These are phyloP conservation scores for Cosmorhoe ocellata DNA, from an alignment of 2,888 invertebrate species.

Conservation along the genomic window DNA sequence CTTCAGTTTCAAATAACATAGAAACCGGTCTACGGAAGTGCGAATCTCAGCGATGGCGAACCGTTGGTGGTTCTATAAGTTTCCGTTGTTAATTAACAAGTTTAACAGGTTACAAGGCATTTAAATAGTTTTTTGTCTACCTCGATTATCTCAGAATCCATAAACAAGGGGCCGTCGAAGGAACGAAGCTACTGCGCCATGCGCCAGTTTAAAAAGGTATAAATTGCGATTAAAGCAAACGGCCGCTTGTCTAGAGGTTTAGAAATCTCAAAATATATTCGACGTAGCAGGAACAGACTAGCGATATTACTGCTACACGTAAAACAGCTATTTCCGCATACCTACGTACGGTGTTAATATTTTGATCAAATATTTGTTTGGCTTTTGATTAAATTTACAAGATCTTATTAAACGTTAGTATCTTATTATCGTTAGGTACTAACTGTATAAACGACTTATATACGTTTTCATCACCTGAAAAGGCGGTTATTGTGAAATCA, in stretches of 20 bases:
- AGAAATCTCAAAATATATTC: background rate
- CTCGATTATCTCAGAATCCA: background rate
- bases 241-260: no score
- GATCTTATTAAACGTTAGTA: no score
- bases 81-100: no score
- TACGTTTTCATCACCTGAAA: no score
- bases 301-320: background rate
- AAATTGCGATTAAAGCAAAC: no score
- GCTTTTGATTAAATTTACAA: slow-evolving; percentile 9
- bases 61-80: no score
- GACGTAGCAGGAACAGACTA: slow-evolving; percentile 4
- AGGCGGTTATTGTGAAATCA: no score
- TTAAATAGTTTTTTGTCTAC: background rate
- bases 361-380: slow-evolving; percentile 24
- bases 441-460: no score
- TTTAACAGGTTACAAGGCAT: background rate
- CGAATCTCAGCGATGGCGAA: background rate
- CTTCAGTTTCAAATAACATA: background rate
- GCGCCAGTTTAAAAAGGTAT: no score
- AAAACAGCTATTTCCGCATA: slow-evolving; percentile 25
- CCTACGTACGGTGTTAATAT: slow-evolving; percentile 13
- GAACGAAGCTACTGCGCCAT: background rate
- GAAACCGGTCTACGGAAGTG: background rate
- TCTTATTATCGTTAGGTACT: no score
- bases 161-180: background rate